A percentile compares a stretch with the other conserved stretches of the same genome.
These are phyloP conservation scores for Atherinosoma microstoma DNA, from an alignment of 2,797 vertebrate genomes.

Conservation along the genomic window DNA sequence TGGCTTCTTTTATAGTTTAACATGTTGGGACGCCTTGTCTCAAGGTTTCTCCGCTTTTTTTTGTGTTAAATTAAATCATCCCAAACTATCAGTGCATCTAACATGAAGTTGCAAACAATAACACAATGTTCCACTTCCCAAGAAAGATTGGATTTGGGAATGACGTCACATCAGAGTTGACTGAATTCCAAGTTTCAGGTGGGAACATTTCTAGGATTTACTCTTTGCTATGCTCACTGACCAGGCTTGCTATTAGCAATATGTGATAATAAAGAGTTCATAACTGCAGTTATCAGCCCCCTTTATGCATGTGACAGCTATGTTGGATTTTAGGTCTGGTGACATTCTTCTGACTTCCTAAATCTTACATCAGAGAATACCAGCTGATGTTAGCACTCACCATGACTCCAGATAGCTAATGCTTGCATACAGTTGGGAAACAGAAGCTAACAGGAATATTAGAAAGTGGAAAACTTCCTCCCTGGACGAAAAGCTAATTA, in stretches of 20 bases:
- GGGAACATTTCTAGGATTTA: not conserved
- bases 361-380: too few species aligned
- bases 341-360: not conserved
- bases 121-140: not conserved
- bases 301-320: not conserved
- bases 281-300: not conserved
- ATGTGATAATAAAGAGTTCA: not conserved
- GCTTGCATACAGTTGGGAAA: not conserved
- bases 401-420: not conserved
- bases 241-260: not conserved
- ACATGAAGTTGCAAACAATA: not conserved
- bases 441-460: not conserved
- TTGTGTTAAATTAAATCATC: not conserved
- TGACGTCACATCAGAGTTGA: not conserved
- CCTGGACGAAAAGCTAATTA: not conserved
- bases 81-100: not conserved
- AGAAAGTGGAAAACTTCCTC: not conserved
- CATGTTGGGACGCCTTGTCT: not conserved
- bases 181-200: not conserved
- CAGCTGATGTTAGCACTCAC: not conserved
- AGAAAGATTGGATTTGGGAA: not conserved
- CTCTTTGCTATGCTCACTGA: not conserved
- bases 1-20: conserved; percentile 2
- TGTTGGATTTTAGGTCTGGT: not conserved
- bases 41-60: not conserved